A percentile compares a stretch with the other conserved stretches of the same genome.
These are phyloP conservation scores for Hirudinaria manillensis DNA, from an alignment of 2,888 invertebrate species.

Conservation along the genomic window DNA sequence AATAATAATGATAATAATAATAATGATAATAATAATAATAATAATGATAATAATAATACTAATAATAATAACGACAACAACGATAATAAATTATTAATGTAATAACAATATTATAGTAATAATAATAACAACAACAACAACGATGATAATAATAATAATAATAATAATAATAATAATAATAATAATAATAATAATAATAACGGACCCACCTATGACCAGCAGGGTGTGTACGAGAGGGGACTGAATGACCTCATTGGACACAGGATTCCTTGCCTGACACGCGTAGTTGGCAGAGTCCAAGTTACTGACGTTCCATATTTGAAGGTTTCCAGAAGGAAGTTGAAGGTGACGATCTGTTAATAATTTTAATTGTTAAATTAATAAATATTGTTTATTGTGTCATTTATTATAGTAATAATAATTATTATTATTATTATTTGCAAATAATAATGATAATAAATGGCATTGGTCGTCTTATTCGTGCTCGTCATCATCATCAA, in stretches of 20 bases:
- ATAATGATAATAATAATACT: neutral
- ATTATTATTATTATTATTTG: slow-evolving; percentile 11
- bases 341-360: slow-evolving; percentile 18
- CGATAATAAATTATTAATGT: neutral
- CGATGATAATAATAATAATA: slow-evolving; percentile 34
- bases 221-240: neutral
- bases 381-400: neutral
- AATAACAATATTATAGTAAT: slow-evolving; percentile 19
- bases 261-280: slow-evolving; percentile 22
- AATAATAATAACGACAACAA: neutral
- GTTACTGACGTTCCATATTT: slow-evolving; percentile 20
- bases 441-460: neutral
- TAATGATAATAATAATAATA: neutral
- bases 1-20: neutral
- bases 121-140: slow-evolving; percentile 22
- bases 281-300: slow-evolving; percentile 25
- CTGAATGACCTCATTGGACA: neutral
- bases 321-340: slow-evolving; percentile 30
- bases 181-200: slow-evolving; percentile 34
- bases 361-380: neutral
- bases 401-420: neutral
- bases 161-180: slow-evolving; percentile 35
- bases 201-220: neutral
- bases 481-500: neutral
- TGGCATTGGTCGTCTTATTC: neutral